Base-by-base conservation (phyloP, 2,113 vertebrate genomes). In the Macroglossus sobrinus region DNA sequence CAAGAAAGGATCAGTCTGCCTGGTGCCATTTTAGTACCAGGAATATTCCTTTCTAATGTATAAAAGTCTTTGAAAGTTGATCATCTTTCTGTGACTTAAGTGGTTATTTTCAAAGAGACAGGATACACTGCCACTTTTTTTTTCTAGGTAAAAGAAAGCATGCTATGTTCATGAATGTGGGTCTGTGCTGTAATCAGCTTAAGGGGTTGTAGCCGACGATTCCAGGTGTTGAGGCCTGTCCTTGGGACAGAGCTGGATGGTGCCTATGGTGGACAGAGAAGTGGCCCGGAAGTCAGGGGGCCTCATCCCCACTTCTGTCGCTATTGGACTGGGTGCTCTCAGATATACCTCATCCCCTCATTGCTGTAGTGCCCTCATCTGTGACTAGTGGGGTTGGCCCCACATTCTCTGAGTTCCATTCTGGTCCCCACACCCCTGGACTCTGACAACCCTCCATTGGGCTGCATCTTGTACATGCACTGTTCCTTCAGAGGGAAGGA, bases 291-390 rank as follows among this genome's bases (percentile, higher is more conserved):
- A 12, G 22, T 30, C 59, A 15, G 43, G 59, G 45, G 50, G 13
- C 30, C 35, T 7, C 53, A 0, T 59, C 47, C 40, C 53, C 0
- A 0, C 9, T 50, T 45, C 71, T 55, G 21, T 55, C 1, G 7
- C 7, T 24, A 0, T 50, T 18, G 18, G 2, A 11, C 75, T 11
- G 22, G 82, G 35, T 0, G 0, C n/a, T 12, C 26, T 81, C n/a
- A 81, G 28, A 9, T 1, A 64, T 9, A 4, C 9, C 47, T 21
- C 2, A 0, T 7, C n/a, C 30, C 30, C 14, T 53, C 24, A 3
- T 22, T 0, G 0, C 18, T 18, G 6, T 28, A 14, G 28, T 4
- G 33, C 18, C 21, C 43, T 35, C 7, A 15, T 16, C 38, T 92
- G 33, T 22, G 11, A 38, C 7, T 10, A 3, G 28, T 7, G 14